Conservation (phyloP, 1,140 invertebrate genomes). For the Aphaenogaster floridana region DNA sequence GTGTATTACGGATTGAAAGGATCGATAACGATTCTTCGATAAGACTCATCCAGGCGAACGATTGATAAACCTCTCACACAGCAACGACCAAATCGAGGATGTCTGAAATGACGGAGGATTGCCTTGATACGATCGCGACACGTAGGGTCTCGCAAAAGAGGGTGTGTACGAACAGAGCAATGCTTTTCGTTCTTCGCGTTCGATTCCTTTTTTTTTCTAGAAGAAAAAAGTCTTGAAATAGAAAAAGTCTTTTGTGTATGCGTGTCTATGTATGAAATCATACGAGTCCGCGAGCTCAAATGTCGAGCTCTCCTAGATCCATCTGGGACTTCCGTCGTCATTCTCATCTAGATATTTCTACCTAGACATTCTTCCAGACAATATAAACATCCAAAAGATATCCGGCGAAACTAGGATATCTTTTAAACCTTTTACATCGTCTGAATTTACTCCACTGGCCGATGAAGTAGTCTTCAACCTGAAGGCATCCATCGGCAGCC, state of each 20-base stretch:
- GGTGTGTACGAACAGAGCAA: background rate
- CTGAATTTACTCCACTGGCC: background rate
- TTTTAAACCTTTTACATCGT: background rate
- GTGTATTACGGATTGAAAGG: background rate
- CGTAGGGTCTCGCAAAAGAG: conserved; percentile 30
- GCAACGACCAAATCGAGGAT: conserved; percentile 73
- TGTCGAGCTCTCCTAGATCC: conserved; percentile 4
- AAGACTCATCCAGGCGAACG: conserved; percentile 14
- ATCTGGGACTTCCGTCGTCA: background rate
- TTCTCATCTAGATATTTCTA: background rate
- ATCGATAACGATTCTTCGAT: background rate
- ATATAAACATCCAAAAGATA: conserved; percentile 16
- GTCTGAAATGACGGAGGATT: conserved; percentile 13
- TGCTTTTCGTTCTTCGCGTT: background rate
- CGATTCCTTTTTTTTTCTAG: conserved; percentile 34
- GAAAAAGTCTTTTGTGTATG: conserved; percentile 43
- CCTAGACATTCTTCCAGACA: background rate
- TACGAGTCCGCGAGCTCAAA: background rate
- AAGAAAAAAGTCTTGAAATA: conserved; percentile 52
- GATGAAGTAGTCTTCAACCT: conserved; percentile 3
- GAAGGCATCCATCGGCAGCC: background rate
- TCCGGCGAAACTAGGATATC: background rate
- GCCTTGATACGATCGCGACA: conserved; percentile 10
- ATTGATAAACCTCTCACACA: conserved; percentile 71
- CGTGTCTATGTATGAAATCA: background rate